Percentiles rank a stretch among this genome's conserved stretches.
These are phyloP conservation scores for Nesogale talazaci DNA, from an alignment of 2,113 vertebrate species.

Conservation along the genomic window DNA sequence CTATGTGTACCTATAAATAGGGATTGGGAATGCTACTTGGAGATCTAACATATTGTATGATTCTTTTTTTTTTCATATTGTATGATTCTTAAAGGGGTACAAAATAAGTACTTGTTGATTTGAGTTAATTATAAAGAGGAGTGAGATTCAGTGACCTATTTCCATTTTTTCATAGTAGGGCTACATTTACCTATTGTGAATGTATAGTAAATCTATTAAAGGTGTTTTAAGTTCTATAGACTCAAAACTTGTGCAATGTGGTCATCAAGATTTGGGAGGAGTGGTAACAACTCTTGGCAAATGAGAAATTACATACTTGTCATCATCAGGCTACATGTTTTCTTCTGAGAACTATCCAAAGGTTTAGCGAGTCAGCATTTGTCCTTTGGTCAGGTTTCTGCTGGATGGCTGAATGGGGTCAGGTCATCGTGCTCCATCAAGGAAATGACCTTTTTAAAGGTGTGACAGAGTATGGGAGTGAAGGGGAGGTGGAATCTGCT, in stretches of 20 bases:
- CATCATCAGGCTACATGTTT: conserved; percentile 28
- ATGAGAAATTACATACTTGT: conserved; percentile 58
- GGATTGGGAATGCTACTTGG: conserved; percentile 9
- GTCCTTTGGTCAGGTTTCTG: not conserved
- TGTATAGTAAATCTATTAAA: not conserved
- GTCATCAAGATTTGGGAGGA: conserved; percentile 26
- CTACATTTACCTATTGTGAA: not conserved
- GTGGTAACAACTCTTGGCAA: conserved; percentile 58
- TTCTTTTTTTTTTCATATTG: not conserved
- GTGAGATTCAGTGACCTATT: not conserved
- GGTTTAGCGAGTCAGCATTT: not conserved
- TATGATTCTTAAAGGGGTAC: not conserved
- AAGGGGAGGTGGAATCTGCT: conserved; percentile 62
- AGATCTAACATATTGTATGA: not conserved
- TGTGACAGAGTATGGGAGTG: conserved; percentile 62
- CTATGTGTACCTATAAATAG: conserved; percentile 27
- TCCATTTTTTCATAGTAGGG: not conserved
- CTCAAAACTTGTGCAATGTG: conserved; percentile 33
- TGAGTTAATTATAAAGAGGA: conserved; percentile 16
- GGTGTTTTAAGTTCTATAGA: not conserved
- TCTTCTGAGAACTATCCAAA: conserved; percentile 26
- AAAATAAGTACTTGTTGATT: not conserved
- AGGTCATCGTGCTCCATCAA: not conserved
- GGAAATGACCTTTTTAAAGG: conserved; percentile 43
- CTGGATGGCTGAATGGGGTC: conserved; percentile 41